Evolutionary conservation across 2,888 invertebrate genomes (phyloP), one percentile per base, ranked within the genome.

Genomic region (Agonum fuliginosum): DNA sequence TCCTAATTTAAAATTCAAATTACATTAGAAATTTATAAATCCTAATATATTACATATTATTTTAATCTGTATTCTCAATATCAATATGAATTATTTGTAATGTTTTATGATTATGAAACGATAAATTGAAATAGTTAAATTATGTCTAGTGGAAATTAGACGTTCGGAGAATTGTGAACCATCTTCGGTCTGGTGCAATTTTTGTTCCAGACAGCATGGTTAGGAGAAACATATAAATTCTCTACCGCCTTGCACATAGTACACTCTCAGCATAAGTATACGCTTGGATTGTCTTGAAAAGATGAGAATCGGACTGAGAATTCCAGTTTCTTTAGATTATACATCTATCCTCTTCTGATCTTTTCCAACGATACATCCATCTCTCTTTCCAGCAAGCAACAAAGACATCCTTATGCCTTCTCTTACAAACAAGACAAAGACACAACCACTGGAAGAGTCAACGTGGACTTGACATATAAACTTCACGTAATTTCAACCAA

Each of bases 311-410:
- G 85, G 82, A 83, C 84, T 84, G 85, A 85, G 84, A 86, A 86
- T 86, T 86, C 84, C 85, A 85, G 85, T 85, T 86, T 84, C 85
- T 86, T 84, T 84, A 86, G 85, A 85, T 85, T 84, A 83, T 83
- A 81, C 78, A 78, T 80, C 83, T 79, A 80, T 85, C 84, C 84
- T 81, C 80, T 79, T 85, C 81, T n/a, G 20, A 14, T 54, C 41
- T 19, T 54, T 77, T 77, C 41, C 41, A 17, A 3, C 17, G 30
- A 12, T 37, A 27, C 19, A 70, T 70, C 51, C 43, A 70, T 77
- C 70, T 77, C 58, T 54, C 77, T 77, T 43, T 37, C 41, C 43
- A 34, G 6, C 6, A 19, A 19, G 5, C 20, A 34, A 75, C 12
- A 75, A 14, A 67, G 75, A 34, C 22, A 20, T 12, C 30, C 20